phyloP scores from a whole-genome alignment of 2,888 invertebrate genomes.

The Cephus runcator region DNA sequence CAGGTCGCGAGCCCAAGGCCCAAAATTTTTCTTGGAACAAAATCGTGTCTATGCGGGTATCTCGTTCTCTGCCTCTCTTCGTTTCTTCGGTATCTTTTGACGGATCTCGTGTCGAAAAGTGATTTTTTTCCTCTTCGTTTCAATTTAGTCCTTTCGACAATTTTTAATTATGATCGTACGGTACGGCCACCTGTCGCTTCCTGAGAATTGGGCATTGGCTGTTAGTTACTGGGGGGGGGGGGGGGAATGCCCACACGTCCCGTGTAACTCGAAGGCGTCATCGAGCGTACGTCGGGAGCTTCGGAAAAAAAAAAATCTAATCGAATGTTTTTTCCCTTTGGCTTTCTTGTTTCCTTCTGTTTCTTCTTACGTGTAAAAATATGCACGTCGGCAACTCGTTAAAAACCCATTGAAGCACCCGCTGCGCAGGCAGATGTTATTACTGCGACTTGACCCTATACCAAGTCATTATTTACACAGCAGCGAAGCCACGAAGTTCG shows the following conservation, averaged over 20 bases:
- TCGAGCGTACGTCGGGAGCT: neutral
- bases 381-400: neutral
- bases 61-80: neutral
- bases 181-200: neutral
- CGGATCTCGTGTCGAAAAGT: neutral
- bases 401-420: neutral
- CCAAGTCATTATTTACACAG: constrained; percentile 34
- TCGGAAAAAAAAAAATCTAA: neutral
- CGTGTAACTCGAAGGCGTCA: neutral
- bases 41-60: neutral
- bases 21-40: neutral
- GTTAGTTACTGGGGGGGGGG: neutral
- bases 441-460: constrained; percentile 22
- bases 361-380: neutral
- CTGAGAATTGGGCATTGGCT: neutral
- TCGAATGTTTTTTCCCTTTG: neutral
- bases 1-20: neutral
- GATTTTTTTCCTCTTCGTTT: neutral
- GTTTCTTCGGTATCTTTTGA: neutral
- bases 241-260: neutral
- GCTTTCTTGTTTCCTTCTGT: neutral
- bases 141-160: neutral
- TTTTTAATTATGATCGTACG: neutral
- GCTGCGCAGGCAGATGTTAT: constrained; percentile 24
- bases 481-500: constrained; percentile 1